phyloP scores from a whole-genome alignment of 2,113 vertebrate genomes.

The Hippocampus barbouri region DNA sequence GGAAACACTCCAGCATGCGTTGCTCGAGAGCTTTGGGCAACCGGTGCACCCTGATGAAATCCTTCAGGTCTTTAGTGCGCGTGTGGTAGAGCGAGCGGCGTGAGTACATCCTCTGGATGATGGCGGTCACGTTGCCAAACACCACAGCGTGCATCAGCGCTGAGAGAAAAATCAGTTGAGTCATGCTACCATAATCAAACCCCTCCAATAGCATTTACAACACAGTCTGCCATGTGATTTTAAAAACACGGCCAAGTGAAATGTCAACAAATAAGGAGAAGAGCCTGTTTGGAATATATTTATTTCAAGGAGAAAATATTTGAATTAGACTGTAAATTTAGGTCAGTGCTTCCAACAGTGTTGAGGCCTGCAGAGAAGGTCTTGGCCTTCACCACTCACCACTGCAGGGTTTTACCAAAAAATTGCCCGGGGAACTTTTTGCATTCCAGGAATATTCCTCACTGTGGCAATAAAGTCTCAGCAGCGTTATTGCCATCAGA shows the following conservation, averaged over 20 bases:
- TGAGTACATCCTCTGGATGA: conserved; percentile 95
- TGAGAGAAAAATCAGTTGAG: conserved; percentile 35
- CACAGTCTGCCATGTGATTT: not conserved
- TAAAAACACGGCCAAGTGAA: not conserved
- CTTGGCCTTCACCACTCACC: not conserved
- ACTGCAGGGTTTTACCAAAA: not conserved
- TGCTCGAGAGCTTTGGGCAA: conserved; percentile 90
- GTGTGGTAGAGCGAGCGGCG: conserved; percentile 95
- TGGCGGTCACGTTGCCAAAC: conserved; percentile 93
- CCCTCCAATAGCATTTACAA: not conserved
- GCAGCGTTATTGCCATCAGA: not conserved
- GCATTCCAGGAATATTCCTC: conserved; percentile 3
- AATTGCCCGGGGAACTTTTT: conserved; percentile 13
- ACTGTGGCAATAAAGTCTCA: not conserved
- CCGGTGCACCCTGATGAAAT: conserved; percentile 92
- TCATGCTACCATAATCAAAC: not conserved
- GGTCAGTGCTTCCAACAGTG: not conserved
- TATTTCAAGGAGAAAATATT: too few relatives aligned
- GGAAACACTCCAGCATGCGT: conserved; percentile 96
- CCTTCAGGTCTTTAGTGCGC: conserved; percentile 92
- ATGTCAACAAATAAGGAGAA: too few relatives aligned
- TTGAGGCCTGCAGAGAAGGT: not conserved
- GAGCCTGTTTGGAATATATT: too few relatives aligned
- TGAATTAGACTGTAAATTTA: too few relatives aligned
- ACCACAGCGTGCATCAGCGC: conserved; percentile 95